A percentile compares a stretch with the other conserved stretches of the same genome.
Evolutionary conservation across 2,888 invertebrate genomes (phyloP).

Genomic region (Brachynemurus nebulosus): DNA sequence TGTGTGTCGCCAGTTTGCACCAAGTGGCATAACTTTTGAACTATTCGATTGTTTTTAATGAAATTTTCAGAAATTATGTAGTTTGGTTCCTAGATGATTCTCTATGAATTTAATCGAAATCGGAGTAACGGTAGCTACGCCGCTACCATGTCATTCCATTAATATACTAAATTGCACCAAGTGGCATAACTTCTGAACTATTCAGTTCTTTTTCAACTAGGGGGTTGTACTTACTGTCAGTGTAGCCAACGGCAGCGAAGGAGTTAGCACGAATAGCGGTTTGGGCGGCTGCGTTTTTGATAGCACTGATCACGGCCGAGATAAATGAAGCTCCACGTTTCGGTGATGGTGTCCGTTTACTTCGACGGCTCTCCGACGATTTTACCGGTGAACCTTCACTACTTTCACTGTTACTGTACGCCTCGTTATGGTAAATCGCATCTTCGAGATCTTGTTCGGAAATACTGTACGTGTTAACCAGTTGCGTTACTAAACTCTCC

Average conservation of each 20-base stretch:
- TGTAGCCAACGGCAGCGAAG: background rate
- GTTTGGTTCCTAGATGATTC: too few species aligned
- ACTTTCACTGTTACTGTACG: conserved; percentile 57
- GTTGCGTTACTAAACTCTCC: conserved; percentile 54
- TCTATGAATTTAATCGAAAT: too few species aligned
- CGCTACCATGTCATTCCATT: too few species aligned
- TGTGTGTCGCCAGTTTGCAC: too few species aligned
- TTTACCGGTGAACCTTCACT: conserved; percentile 51
- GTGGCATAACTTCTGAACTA: too few species aligned
- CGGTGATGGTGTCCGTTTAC: conserved; percentile 35
- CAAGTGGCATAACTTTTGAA: too few species aligned
- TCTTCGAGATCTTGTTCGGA: conserved; percentile 65
- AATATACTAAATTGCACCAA: too few species aligned
- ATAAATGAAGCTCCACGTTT: conserved; percentile 53
- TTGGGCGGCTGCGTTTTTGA: conserved; percentile 40
- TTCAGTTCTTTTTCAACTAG: too few species aligned
- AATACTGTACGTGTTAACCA: conserved; percentile 58
- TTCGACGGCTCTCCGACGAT: conserved; percentile 19
- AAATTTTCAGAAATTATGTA: too few species aligned
- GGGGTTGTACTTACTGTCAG: background rate
- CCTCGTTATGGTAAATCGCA: conserved; percentile 66
- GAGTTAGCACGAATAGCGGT: conserved; percentile 13
- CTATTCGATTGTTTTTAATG: too few species aligned
- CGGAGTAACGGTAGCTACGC: too few species aligned
- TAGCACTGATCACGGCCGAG: conserved; percentile 57